Evolutionary conservation across 1,140 invertebrate genomes (phyloP).

Genomic region (Pararge aegeria): DNA sequence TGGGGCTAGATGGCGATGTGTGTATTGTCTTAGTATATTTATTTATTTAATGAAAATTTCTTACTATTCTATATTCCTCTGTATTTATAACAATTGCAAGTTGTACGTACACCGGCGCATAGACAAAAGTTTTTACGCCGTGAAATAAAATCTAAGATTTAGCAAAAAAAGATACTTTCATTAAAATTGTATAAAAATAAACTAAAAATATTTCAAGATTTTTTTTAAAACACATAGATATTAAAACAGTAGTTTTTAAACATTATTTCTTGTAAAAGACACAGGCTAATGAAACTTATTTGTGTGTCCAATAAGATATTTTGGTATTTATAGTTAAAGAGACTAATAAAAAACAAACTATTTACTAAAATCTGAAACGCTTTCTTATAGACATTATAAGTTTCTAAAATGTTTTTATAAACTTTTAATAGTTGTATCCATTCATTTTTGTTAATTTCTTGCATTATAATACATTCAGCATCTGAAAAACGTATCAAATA

Average conservation of each 20-base stretch:
- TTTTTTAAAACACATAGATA: too few species aligned
- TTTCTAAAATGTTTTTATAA: conserved; percentile 2
- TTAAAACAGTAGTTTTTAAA: too few species aligned
- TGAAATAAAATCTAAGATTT: neutral
- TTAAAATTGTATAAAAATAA: too few species aligned
- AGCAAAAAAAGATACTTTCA: too few species aligned
- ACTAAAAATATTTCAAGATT: too few species aligned
- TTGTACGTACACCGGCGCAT: neutral
- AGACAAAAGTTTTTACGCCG: neutral
- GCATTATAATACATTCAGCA: neutral
- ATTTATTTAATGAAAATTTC: too few species aligned
- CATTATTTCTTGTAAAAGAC: too few species aligned
- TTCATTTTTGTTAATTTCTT: neutral
- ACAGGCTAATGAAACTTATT: too few species aligned
- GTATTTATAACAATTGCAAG: neutral
- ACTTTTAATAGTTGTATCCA: neutral
- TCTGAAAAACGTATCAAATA: neutral
- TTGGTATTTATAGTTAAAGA: too few species aligned
- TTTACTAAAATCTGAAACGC: neutral
- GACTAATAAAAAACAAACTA: neutral
- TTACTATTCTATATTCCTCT: neutral
- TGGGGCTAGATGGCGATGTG: too few species aligned
- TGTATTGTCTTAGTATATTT: too few species aligned
- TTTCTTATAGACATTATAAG: neutral
- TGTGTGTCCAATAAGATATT: too few species aligned